Evolutionary conservation across 2,888 invertebrate species (phyloP).

Genomic region (Trachelus troglodyta): DNA sequence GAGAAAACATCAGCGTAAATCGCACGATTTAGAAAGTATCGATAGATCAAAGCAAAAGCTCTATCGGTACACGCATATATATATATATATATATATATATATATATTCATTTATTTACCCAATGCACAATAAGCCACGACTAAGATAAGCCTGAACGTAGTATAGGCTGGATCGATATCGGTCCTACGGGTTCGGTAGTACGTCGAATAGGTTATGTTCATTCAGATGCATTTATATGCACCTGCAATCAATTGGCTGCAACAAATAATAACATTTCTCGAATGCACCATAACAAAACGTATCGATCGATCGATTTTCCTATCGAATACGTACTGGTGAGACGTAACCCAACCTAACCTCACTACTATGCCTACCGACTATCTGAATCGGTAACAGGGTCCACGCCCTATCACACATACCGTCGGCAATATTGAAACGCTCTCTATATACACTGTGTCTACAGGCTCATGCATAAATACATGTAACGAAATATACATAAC

Average conservation of each 20-base stretch:
- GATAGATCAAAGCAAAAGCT: too few relatives aligned
- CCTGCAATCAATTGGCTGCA: not conserved
- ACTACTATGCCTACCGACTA: slow-evolving; percentile 24
- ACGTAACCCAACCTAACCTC: not conserved
- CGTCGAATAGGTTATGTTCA: too few relatives aligned
- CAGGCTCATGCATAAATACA: slow-evolving; percentile 52
- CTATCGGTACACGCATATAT: too few relatives aligned
- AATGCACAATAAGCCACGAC: too few relatives aligned
- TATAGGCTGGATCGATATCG: too few relatives aligned
- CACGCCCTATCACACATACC: slow-evolving; percentile 38
- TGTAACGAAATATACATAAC: slow-evolving; percentile 29
- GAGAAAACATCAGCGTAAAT: too few relatives aligned
- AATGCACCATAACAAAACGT: not conserved
- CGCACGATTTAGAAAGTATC: too few relatives aligned
- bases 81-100: too few relatives aligned
- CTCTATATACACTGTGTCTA: not conserved
- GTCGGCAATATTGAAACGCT: slow-evolving; percentile 31
- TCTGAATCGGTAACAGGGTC: slow-evolving; percentile 51
- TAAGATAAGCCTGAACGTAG: too few relatives aligned
- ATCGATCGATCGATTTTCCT: slow-evolving; percentile 14
- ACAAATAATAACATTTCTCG: slow-evolving; percentile 3
- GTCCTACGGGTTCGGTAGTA: too few relatives aligned
- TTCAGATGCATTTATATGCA: too few relatives aligned
- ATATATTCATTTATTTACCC: too few relatives aligned
- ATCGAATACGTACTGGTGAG: slow-evolving; percentile 18